Conservation (phyloP, 2,113 vertebrate species). For the Tyto alba region DNA sequence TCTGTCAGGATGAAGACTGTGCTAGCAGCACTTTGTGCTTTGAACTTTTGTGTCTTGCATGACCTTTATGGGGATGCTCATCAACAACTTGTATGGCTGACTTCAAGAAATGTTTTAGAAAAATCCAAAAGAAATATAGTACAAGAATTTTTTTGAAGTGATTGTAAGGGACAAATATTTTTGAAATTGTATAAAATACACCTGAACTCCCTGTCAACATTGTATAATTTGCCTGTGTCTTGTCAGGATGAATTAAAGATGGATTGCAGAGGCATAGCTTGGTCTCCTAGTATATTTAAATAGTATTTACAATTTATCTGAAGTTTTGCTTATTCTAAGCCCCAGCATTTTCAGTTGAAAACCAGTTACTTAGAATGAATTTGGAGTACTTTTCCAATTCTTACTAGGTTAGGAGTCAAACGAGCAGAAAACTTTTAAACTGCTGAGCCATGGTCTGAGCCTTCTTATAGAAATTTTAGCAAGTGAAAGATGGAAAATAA, state of each 20-base stretch:
- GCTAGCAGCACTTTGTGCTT: neutral
- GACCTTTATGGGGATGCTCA: neutral
- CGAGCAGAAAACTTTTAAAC: neutral
- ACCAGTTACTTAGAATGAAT: neutral
- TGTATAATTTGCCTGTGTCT: neutral
- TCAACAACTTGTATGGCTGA: neutral
- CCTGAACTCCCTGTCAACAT: neutral
- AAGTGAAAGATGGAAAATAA: neutral
- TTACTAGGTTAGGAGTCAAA: neutral
- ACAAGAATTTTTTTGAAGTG: neutral
- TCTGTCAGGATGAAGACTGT: neutral
- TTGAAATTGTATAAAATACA: neutral
- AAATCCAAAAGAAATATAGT: neutral
- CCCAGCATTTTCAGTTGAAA: neutral
- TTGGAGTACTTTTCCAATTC: neutral
- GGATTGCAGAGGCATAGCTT: neutral
- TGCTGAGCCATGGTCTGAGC: neutral
- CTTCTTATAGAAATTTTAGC: neutral
- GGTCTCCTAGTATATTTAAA: neutral
- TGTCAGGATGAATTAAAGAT: neutral
- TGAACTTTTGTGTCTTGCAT: neutral
- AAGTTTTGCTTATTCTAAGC: neutral
- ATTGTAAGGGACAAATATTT: neutral
- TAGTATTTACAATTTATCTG: neutral
- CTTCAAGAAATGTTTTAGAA: neutral